Conservation (phyloP, 2,888 invertebrate species). For the Hylaea fasciaria region DNA sequence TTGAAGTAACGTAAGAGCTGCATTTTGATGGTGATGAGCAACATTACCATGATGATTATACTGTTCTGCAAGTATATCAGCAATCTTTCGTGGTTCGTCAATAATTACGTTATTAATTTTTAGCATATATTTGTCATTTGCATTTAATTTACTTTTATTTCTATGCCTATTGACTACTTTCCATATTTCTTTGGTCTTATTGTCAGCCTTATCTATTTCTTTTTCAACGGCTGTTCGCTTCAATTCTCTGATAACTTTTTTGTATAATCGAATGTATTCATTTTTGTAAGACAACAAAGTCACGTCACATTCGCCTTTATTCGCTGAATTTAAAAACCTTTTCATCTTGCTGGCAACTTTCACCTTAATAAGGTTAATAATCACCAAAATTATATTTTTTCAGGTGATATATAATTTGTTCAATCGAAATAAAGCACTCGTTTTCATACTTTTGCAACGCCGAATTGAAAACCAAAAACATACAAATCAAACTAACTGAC, state of each 20-base stretch:
- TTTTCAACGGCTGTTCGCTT: background rate
- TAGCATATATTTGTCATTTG: background rate
- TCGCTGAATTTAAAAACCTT: background rate
- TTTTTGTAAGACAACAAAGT: background rate
- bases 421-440: no score
- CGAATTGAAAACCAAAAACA: no score
- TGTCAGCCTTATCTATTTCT: background rate
- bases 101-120: background rate
- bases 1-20: background rate
- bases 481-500: no score
- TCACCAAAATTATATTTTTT: no score
- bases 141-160: background rate
- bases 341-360: background rate
- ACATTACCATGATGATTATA: background rate
- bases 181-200: background rate
- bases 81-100: background rate
- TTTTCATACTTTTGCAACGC: no score
- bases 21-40: background rate
- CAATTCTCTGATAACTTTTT: background rate
- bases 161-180: background rate
- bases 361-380: no score
- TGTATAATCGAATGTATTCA: background rate
- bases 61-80: background rate
- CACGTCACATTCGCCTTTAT: background rate
- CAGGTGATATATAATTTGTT: no score